phyloP scores from a whole-genome alignment of 2,797 vertebrate genomes.

The Falco naumanni region DNA sequence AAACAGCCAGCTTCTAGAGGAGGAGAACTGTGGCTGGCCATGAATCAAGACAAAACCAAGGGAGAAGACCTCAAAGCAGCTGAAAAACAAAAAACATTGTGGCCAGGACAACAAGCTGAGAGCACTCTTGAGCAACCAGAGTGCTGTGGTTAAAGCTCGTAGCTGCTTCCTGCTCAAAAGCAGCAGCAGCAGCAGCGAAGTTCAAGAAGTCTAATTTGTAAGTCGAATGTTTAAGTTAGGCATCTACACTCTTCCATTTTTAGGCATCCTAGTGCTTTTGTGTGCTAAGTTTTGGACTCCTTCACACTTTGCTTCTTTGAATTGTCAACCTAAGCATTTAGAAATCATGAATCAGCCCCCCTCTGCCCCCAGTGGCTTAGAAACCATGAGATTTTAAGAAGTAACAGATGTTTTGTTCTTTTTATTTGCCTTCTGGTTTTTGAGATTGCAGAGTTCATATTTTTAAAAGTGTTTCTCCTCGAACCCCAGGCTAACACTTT shows the following conservation, averaged over 20 bases:
- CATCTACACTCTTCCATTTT: conserved; percentile 44
- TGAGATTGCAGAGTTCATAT: conserved; percentile 37
- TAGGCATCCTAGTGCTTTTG: conserved; percentile 25
- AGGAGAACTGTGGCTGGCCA: not conserved
- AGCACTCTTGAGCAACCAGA: not conserved
- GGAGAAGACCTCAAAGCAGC: not conserved
- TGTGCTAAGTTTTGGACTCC: conserved; percentile 32
- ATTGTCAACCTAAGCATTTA: conserved; percentile 54
- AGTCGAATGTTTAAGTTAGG: conserved; percentile 29
- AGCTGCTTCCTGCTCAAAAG: not conserved
- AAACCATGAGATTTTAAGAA: conserved; percentile 52
- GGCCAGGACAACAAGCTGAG: not conserved
- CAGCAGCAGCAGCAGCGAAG: not conserved
- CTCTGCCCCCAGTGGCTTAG: conserved; percentile 42
- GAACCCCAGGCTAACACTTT: not conserved
- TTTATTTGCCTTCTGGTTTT: conserved; percentile 57
- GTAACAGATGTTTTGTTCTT: conserved; percentile 62
- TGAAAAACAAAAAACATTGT: not conserved
- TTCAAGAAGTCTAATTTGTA: not conserved
- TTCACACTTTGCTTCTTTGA: conserved; percentile 37
- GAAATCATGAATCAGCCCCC: conserved; percentile 49
- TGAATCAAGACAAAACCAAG: not conserved
- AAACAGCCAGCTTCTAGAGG: not conserved
- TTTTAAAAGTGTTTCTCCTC: conserved; percentile 20
- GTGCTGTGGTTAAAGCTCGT: not conserved